Base-by-base conservation (phyloP, 2,888 invertebrate species). In the Pandemis corylana region DNA sequence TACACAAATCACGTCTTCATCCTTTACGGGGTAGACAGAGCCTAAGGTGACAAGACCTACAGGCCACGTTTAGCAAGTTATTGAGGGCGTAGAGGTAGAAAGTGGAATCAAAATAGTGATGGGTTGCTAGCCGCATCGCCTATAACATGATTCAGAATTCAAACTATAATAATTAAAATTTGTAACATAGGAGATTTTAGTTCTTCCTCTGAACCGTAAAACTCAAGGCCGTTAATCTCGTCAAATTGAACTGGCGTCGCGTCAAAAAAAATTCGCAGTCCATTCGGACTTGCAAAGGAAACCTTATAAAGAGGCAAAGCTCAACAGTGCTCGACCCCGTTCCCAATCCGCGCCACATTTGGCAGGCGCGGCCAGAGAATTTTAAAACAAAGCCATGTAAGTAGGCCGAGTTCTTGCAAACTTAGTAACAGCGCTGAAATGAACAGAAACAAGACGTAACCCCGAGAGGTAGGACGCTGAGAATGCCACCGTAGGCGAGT, bases 381-480 rank as follows among this genome's bases (percentile, higher is more conserved):
- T 87, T 89, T 88, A 86, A 88, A 89, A 90, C 89, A 89, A 88
- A 85, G 87, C 80, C 78, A 77, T 80, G 81, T 78, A 82, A 81
- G 79, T 79, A 80, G 84, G 82, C 78, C 81, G 78, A 75, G 74
- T 67, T 80, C 76, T 72, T 69, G 13, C 63, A 62, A 61, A 12
- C 7, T 53, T 15, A 71, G 73, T 73, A 78, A 64, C 13, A 62
- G 13, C 59, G 15, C 41, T 7, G 3, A 41, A 10, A 28, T 46
- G 42, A 2, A 12, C 61, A 5, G 46, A 70, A 70, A 10, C 13
- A 7, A 13, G 42, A 51, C 53, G 42, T 20, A 68, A 51, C 0
- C 12, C 12, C 41, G n/a, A 46, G 53, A 20, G 7, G 41, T 49
- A 59, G 20, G 49, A 66, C 13, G 49, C 13, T n/a, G 49, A 49